phyloP scores from a whole-genome alignment of 1,140 invertebrate genomes.

The Danaus melanippus region DNA sequence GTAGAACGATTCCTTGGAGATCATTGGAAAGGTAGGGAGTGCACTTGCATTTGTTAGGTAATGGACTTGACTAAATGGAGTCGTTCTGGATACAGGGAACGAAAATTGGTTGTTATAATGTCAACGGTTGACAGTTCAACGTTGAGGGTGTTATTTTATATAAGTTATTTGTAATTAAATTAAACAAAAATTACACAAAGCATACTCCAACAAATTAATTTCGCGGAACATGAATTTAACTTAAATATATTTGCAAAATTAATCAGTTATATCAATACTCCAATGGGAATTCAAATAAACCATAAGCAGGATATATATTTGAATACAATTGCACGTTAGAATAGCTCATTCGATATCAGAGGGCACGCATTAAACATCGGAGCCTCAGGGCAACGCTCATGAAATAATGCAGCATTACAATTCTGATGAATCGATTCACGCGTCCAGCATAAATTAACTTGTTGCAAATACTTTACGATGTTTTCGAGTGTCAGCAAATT shows the following conservation, averaged over 20 bases:
- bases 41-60: conserved; percentile 33
- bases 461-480: conserved; percentile 36
- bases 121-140: not conserved
- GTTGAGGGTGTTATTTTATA: too few relatives aligned
- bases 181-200: too few relatives aligned
- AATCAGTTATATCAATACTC: too few relatives aligned
- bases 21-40: conserved; percentile 25
- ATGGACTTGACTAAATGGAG: conserved; percentile 30
- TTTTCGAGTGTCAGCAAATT: conserved; percentile 26
- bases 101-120: conserved; percentile 22
- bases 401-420: conserved; percentile 32
- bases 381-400: conserved; percentile 18
- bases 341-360: conserved; percentile 17
- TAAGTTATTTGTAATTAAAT: too few relatives aligned
- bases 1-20: conserved; percentile 28
- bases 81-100: conserved; percentile 17
- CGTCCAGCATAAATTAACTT: conserved; percentile 47
- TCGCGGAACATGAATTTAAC: not conserved
- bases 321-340: conserved; percentile 13
- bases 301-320: conserved; percentile 7
- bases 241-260: not conserved
- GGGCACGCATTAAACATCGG: conserved; percentile 22
- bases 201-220: not conserved
- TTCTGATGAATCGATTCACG: conserved; percentile 44
- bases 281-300: too few relatives aligned